Evolutionary conservation across 2,797 vertebrate species (phyloP).

Genomic region (Acanthurus lineatus): DNA sequence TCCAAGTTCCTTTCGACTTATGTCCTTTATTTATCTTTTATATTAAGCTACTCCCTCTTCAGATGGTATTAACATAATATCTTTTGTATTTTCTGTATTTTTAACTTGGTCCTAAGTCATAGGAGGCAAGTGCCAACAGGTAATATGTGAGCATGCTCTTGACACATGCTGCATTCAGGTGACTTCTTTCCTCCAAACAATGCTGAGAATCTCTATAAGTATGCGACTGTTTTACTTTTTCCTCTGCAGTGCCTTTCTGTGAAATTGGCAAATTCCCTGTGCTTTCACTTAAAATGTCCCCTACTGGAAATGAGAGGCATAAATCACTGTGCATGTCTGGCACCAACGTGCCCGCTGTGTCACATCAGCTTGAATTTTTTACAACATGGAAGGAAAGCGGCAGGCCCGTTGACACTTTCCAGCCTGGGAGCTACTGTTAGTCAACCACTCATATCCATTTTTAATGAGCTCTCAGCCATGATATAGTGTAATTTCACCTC

Average conservation of each 20-base stretch:
- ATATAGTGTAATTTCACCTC: slow-evolving; percentile 88
- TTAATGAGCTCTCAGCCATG: slow-evolving; percentile 85
- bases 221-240: slow-evolving; percentile 51
- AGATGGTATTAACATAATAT: slow-evolving; percentile 42
- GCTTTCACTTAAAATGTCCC: slow-evolving; percentile 78
- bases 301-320: slow-evolving; percentile 79
- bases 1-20: slow-evolving; percentile 78
- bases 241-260: slow-evolving; percentile 50
- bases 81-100: slow-evolving; percentile 46
- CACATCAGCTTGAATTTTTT: slow-evolving; percentile 83
- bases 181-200: slow-evolving; percentile 40
- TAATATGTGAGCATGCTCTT: slow-evolving; percentile 47
- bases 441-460: slow-evolving; percentile 83
- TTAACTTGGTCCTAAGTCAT: slow-evolving; percentile 33
- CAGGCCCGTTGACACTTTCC: slow-evolving; percentile 71
- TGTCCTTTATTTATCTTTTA: slow-evolving; percentile 64
- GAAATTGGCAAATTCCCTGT: slow-evolving; percentile 71
- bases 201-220: slow-evolving; percentile 47
- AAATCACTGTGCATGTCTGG: slow-evolving; percentile 73
- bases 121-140: slow-evolving; percentile 13
- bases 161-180: slow-evolving; percentile 50
- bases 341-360: slow-evolving; percentile 77
- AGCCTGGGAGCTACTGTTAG: slow-evolving; percentile 79
- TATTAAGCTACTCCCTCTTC: slow-evolving; percentile 42
- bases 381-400: slow-evolving; percentile 75